Percentiles rank a stretch among this genome's conserved stretches.
phyloP scores from a whole-genome alignment of 2,888 invertebrate genomes.

The Laothoe populi region DNA sequence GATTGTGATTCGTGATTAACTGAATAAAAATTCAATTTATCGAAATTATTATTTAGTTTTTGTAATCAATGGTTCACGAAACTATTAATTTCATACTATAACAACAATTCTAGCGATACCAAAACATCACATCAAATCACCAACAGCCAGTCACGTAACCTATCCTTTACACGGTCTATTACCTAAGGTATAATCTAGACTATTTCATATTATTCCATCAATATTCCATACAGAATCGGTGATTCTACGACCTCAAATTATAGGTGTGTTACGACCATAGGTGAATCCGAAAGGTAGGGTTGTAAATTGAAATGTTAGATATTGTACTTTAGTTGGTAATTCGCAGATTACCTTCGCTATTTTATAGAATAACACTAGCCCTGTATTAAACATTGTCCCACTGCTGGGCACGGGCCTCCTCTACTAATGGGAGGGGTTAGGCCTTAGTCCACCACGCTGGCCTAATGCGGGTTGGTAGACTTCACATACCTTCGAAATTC shows the following conservation, averaged over 20 bases:
- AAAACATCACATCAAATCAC: not conserved
- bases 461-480: too few relatives aligned
- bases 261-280: constrained; percentile 16
- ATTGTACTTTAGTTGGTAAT: not conserved
- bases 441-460: too few relatives aligned
- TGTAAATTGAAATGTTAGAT: not conserved
- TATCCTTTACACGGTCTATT: not conserved
- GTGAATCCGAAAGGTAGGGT: not conserved
- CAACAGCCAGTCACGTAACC: not conserved
- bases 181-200: not conserved
- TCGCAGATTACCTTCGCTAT: not conserved
- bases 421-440: too few relatives aligned
- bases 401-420: not conserved
- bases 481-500: too few relatives aligned
- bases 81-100: too few relatives aligned
- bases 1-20: too few relatives aligned
- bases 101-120: not conserved
- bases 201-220: not conserved
- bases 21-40: too few relatives aligned
- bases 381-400: too few relatives aligned
- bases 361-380: too few relatives aligned
- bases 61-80: too few relatives aligned
- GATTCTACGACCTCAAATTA: constrained; percentile 7
- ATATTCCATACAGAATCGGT: constrained; percentile 15
- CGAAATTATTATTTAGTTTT: too few relatives aligned